phyloP scores from a whole-genome alignment of 2,888 invertebrate genomes.

The Globia sparganii region DNA sequence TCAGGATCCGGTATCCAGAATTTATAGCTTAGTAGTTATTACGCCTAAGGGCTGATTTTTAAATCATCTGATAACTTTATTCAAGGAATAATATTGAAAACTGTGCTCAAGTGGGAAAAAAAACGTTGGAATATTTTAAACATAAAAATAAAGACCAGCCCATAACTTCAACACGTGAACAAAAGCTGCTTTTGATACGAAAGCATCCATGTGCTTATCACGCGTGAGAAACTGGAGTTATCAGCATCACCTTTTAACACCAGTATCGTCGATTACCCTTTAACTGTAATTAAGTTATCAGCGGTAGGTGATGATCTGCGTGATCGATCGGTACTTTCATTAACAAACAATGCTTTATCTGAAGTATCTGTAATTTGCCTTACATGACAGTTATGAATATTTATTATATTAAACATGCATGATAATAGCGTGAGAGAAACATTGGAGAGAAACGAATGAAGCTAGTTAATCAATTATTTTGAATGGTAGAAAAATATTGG shows the following conservation, averaged over 20 bases:
- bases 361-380: constrained; percentile 7
- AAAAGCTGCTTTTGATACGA: constrained; percentile 5
- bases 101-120: not conserved
- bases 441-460: not conserved
- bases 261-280: constrained; percentile 62
- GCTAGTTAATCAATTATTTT: not conserved
- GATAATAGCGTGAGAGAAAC: not conserved
- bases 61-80: too few relatives aligned
- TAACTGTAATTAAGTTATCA: constrained; percentile 53
- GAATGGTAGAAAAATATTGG: not conserved
- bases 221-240: constrained; percentile 64
- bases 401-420: constrained; percentile 6
- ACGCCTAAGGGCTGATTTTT: too few relatives aligned
- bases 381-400: constrained; percentile 15
- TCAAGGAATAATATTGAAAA: not conserved
- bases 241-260: constrained; percentile 66
- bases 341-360: constrained; percentile 43
- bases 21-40: not conserved
- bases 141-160: not conserved
- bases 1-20: constrained; percentile 2
- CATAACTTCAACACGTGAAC: constrained; percentile 33
- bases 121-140: not conserved
- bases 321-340: constrained; percentile 53
- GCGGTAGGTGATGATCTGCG: constrained; percentile 34
- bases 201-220: constrained; percentile 63